phyloP scores from a whole-genome alignment of 1,140 invertebrate genomes.

The Cardiocondyla obscurior region DNA sequence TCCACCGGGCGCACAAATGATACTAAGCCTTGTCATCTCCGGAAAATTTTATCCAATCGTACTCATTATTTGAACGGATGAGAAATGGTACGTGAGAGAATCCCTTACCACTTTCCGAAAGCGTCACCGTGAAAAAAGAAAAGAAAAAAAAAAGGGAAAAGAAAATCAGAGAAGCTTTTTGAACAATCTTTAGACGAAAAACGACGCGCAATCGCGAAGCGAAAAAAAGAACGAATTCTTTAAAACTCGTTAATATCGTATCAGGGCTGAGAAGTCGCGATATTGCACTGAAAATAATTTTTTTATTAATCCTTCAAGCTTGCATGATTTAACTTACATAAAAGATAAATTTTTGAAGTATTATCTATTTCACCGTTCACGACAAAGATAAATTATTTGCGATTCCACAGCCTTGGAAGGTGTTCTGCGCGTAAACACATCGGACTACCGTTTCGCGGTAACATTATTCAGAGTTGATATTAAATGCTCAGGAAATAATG shows the following conservation, averaged over 20 bases:
- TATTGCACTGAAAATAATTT: too few species aligned
- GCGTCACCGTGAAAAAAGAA: neutral
- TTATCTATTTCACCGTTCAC: neutral
- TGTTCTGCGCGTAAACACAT: neutral
- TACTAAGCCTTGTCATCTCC: neutral
- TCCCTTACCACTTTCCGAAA: neutral
- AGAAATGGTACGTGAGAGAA: neutral
- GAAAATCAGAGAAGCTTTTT: too few species aligned
- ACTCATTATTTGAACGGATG: neutral
- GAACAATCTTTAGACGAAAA: too few species aligned
- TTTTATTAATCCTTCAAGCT: too few species aligned
- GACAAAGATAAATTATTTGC: neutral
- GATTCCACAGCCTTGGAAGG: slow-evolving; percentile 9
- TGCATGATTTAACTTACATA: neutral
- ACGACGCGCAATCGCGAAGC: too few species aligned
- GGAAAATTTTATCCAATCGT: neutral
- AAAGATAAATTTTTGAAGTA: neutral
- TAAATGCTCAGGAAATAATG: slow-evolving; percentile 44
- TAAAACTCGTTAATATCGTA: too few species aligned
- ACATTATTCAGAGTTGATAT: slow-evolving; percentile 49
- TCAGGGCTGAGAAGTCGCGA: too few species aligned
- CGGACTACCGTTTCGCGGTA: neutral
- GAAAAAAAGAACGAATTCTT: too few species aligned
- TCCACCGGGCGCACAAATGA: neutral
- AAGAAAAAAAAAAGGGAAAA: too few species aligned